Evolutionary conservation across 2,797 vertebrate genomes (phyloP).

Genomic region (Coranthus polyacanthus): DNA sequence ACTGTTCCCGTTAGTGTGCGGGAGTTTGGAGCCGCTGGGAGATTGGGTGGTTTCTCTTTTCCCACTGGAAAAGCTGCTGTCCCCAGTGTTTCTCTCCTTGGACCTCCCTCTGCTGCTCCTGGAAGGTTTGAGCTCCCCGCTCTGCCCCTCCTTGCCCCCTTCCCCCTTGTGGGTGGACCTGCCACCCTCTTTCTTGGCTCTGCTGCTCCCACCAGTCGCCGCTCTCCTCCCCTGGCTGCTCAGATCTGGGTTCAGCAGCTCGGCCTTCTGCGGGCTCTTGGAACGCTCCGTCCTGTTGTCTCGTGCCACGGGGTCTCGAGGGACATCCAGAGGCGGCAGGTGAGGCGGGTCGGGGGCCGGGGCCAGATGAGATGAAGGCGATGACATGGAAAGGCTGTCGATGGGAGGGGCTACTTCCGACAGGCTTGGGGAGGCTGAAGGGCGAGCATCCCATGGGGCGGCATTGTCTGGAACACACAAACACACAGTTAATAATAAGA

Average conservation of each 20-base stretch:
- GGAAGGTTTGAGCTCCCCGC: slow-evolving; percentile 80
- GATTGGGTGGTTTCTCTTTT: slow-evolving; percentile 79
- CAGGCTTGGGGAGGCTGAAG: slow-evolving; percentile 96
- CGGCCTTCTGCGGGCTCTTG: slow-evolving; percentile 88
- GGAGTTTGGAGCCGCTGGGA: slow-evolving; percentile 78
- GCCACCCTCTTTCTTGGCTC: slow-evolving; percentile 86
- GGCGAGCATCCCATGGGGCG: slow-evolving; percentile 93
- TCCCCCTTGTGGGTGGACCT: slow-evolving; percentile 86
- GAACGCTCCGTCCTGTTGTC: slow-evolving; percentile 90
- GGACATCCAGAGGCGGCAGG: slow-evolving; percentile 89
- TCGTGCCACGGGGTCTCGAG: slow-evolving; percentile 86
- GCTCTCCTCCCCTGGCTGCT: slow-evolving; percentile 80
- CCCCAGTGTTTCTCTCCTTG: slow-evolving; percentile 82
- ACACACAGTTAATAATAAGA: slow-evolving; percentile 31
- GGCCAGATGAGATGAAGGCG: slow-evolving; percentile 94
- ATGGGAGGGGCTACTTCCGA: slow-evolving; percentile 95
- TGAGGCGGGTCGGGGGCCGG: slow-evolving; percentile 91
- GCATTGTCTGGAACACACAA: slow-evolving; percentile 90
- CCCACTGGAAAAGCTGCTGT: slow-evolving; percentile 66
- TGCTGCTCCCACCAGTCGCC: slow-evolving; percentile 67
- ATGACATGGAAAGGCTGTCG: slow-evolving; percentile 91
- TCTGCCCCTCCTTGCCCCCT: slow-evolving; percentile 79
- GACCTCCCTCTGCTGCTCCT: slow-evolving; percentile 85
- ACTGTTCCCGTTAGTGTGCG: slow-evolving; percentile 79
- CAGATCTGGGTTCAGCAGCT: slow-evolving; percentile 81